Evolutionary conservation across 2,888 invertebrate genomes (phyloP), one percentile per base, ranked within the genome.

Genomic region (Phalera bucephala): DNA sequence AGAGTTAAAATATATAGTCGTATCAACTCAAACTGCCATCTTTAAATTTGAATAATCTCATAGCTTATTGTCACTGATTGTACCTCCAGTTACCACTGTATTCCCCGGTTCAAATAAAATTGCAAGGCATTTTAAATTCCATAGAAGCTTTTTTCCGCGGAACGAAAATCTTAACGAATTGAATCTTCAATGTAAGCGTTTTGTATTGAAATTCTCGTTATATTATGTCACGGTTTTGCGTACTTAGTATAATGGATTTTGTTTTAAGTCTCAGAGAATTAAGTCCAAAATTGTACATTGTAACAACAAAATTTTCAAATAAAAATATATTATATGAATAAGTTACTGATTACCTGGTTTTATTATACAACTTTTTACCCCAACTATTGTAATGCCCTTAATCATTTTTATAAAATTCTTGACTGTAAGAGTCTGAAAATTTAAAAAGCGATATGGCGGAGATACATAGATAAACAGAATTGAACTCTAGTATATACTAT

Each of bases 221-320:
- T 5, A 20, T 57, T 17, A 17, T 17, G 5, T 17, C 5, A 17
- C n/a, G n/a, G n/a, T n/a, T 57, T 12, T 33, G 45, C 58, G 40
- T 52, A 54, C 52, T 44, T 45, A 40, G 45, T 64, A 51, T 54
- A 53, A 59, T 50, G 64, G 56, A 65, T 62, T 69, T 65, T 58
- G 64, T 72, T 57, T 53, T 67, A 74, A 75, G 67, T 45, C 55
- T 61, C 68, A 60, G 67, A 64, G 49, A 65, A 51, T 61, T 75
- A 77, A 74, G 80, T 80, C 80, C 78, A 70, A 72, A 60, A 67
- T 64, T 81, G 85, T 85, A 87, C 65, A 87, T 84, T 87, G 76
- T 83, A 85, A 69, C 82, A 76, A 77, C 71, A 80, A 19, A 6
- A 84, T 75, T 83, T 84, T 76, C 75, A 85, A 76, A 75, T 75